These are phyloP conservation scores for Dreissena polymorpha DNA, from an alignment of 1,140 invertebrate species.

Conservation along the genomic window DNA sequence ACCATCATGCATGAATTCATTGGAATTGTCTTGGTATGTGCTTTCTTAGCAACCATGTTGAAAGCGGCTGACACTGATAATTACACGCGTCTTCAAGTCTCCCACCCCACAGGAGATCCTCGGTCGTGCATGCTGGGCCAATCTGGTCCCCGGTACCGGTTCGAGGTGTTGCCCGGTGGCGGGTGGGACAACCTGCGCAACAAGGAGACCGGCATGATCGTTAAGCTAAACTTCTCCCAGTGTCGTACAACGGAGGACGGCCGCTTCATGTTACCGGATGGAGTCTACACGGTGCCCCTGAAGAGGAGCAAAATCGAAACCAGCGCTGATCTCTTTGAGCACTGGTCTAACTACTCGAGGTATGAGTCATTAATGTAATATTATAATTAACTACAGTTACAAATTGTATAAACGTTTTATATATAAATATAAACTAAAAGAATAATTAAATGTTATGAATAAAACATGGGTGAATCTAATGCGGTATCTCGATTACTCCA, in stretches of 20 bases:
- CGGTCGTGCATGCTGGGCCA: background rate
- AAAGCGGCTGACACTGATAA: too few species aligned
- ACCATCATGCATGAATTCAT: too few species aligned
- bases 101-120: background rate
- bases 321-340: conserved; percentile 55
- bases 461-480: conserved; percentile 53
- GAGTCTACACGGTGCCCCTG: conserved; percentile 56
- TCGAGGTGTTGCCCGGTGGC: conserved; percentile 65
- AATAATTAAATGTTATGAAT: conserved; percentile 57
- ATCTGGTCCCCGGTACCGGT: background rate
- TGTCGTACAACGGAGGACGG: conserved; percentile 66
- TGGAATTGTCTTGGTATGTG: too few species aligned
- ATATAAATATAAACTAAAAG: conserved; percentile 53
- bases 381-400: conserved; percentile 33
- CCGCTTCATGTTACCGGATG: conserved; percentile 66
- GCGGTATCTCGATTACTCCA: background rate
- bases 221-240: conserved; percentile 57
- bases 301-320: conserved; percentile 62
- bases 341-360: conserved; percentile 63
- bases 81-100: background rate
- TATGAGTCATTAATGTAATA: conserved; percentile 60
- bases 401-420: conserved; percentile 63
- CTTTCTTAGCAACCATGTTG: too few species aligned
- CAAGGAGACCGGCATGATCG: conserved; percentile 59
- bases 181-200: conserved; percentile 73